Evolutionary conservation across 2,113 vertebrate genomes (phyloP).

Genomic region (Lamprotornis superbus): DNA sequence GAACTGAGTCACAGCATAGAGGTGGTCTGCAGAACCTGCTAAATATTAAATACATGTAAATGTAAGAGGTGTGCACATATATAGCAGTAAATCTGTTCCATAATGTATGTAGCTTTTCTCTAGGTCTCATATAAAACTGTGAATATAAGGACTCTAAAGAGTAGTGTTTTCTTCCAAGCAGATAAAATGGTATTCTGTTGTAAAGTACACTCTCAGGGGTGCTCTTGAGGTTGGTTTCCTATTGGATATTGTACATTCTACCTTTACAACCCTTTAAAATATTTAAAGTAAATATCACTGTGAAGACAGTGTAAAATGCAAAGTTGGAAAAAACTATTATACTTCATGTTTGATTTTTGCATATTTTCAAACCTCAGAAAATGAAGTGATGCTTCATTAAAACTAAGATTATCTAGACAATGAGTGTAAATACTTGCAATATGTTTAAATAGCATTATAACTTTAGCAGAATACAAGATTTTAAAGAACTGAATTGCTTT

Average conservation of each 20-base stretch:
- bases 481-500: neutral
- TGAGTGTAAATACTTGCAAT: neutral
- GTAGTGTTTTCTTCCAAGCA: neutral
- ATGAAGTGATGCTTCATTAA: slow-evolving; percentile 11
- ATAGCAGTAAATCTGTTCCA: neutral
- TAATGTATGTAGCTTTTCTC: neutral
- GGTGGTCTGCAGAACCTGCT: neutral
- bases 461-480: neutral
- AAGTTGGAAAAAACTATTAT: neutral
- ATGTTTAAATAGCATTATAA: neutral
- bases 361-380: neutral
- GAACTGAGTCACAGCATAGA: neutral
- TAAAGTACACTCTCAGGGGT: neutral
- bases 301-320: neutral
- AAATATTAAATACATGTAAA: neutral
- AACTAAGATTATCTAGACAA: neutral
- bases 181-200: neutral
- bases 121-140: neutral
- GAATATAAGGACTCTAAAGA: neutral
- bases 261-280: neutral
- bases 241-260: neutral
- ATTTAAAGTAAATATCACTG: neutral
- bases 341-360: neutral
- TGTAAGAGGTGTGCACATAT: neutral
- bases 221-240: neutral